Conservation (phyloP, 1,140 invertebrate genomes). For the Orius insidiosus region DNA sequence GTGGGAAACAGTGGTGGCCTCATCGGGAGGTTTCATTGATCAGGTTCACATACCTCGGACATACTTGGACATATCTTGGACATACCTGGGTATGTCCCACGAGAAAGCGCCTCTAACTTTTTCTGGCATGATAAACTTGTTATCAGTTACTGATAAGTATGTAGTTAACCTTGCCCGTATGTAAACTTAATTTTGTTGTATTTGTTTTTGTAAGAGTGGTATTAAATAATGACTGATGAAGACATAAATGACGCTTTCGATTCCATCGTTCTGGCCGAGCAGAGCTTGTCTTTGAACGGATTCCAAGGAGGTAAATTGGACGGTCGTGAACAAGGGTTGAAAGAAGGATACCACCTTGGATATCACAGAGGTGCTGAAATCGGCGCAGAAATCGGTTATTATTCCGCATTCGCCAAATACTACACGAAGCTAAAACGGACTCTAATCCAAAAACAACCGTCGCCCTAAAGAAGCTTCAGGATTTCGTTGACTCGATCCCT, state of each 20-base stretch:
- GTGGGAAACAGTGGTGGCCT: no score
- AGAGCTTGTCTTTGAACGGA: slow-evolving; percentile 15
- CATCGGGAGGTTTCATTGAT: no score
- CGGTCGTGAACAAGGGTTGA: slow-evolving; percentile 21
- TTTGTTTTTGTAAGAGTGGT: not conserved
- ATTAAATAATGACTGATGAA: not conserved
- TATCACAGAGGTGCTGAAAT: slow-evolving; percentile 24
- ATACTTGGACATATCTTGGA: no score
- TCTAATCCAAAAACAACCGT: not conserved
- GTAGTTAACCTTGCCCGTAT: no score
- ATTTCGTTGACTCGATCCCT: slow-evolving; percentile 2
- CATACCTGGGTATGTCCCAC: no score
- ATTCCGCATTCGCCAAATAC: slow-evolving; percentile 14
- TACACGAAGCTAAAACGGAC: not conserved
- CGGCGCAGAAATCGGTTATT: slow-evolving; percentile 25
- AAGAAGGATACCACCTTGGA: slow-evolving; percentile 24
- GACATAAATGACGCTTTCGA: slow-evolving; percentile 25
- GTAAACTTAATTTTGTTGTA: not conserved
- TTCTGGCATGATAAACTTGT: no score
- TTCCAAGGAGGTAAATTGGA: slow-evolving; percentile 23
- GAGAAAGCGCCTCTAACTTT: no score
- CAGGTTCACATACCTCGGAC: no score
- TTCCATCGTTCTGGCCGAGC: slow-evolving; percentile 22
- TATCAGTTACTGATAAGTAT: no score
- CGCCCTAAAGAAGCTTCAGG: not conserved